A percentile compares a stretch with the other conserved stretches of the same genome.
Evolutionary conservation across 2,797 vertebrate species (phyloP).

Genomic region (Arnoldichthys spilopterus): DNA sequence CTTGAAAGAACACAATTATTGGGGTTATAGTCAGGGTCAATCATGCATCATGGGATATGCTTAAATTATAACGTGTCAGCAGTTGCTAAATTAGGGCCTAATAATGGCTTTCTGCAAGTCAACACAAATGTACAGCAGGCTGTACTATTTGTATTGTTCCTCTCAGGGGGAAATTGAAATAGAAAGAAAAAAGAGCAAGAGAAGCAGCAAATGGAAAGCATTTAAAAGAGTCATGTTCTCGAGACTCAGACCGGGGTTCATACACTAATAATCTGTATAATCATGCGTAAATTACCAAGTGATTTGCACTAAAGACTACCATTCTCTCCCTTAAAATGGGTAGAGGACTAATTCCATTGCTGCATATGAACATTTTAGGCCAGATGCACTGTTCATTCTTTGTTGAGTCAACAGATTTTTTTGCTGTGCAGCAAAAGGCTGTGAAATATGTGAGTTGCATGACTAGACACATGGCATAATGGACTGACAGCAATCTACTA

Average conservation of each 20-base stretch:
- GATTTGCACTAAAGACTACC: slow-evolving; percentile 31
- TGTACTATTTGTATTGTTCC: slow-evolving; percentile 36
- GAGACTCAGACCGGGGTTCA: slow-evolving; percentile 8
- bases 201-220: slow-evolving; percentile 40
- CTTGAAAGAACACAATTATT: slow-evolving; percentile 41
- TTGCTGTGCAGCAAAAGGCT: slow-evolving; percentile 11
- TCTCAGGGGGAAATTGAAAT: slow-evolving; percentile 36
- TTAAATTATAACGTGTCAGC: slow-evolving; percentile 53
- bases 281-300: slow-evolving; percentile 26
- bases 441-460: neutral
- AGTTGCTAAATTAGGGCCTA: slow-evolving; percentile 44
- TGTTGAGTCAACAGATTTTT: slow-evolving; percentile 15
- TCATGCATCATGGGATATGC: slow-evolving; percentile 43
- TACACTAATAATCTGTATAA: slow-evolving; percentile 16
- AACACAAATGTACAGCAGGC: slow-evolving; percentile 43
- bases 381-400: slow-evolving; percentile 39
- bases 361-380: slow-evolving; percentile 20
- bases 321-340: slow-evolving; percentile 31
- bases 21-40: slow-evolving; percentile 46
- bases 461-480: slow-evolving; percentile 11
- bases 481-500: neutral
- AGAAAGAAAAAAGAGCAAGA: neutral
- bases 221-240: slow-evolving; percentile 37
- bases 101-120: slow-evolving; percentile 50
- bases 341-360: slow-evolving; percentile 13